phyloP scores from a whole-genome alignment of 2,888 invertebrate genomes.

The Beris morrisii region DNA sequence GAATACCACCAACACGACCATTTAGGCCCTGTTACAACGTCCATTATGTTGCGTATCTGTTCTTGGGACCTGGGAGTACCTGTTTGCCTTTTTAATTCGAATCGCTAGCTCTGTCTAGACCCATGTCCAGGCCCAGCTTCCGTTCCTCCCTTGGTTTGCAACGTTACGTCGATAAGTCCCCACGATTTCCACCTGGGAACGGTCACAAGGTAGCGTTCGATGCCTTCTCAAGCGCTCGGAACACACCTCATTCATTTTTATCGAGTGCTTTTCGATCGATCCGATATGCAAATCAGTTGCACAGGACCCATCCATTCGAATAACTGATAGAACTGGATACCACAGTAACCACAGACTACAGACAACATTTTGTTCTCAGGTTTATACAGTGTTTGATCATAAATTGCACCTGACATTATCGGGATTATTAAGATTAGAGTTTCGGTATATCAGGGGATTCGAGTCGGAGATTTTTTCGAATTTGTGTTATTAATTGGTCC shows the following conservation, averaged over 20 bases:
- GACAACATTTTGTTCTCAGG: background rate
- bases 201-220: too few species aligned
- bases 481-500: slow-evolving; percentile 9
- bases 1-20: too few species aligned
- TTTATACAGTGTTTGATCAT: background rate
- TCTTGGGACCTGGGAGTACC: too few species aligned
- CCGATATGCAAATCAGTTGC: slow-evolving; percentile 19
- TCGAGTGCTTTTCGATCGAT: slow-evolving; percentile 16
- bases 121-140: too few species aligned
- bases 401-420: slow-evolving; percentile 9
- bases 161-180: too few species aligned
- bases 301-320: slow-evolving; percentile 1
- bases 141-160: too few species aligned
- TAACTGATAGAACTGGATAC: background rate
- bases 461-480: background rate
- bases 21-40: too few species aligned
- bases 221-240: background rate
- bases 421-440: slow-evolving; percentile 10
- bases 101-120: too few species aligned
- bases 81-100: too few species aligned
- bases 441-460: background rate
- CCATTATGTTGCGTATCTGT: too few species aligned
- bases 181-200: too few species aligned
- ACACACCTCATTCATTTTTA: slow-evolving; percentile 13
- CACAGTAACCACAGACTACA: background rate